Conservation (phyloP, 1,140 invertebrate species). For the Phenacoccus solenopsis region DNA sequence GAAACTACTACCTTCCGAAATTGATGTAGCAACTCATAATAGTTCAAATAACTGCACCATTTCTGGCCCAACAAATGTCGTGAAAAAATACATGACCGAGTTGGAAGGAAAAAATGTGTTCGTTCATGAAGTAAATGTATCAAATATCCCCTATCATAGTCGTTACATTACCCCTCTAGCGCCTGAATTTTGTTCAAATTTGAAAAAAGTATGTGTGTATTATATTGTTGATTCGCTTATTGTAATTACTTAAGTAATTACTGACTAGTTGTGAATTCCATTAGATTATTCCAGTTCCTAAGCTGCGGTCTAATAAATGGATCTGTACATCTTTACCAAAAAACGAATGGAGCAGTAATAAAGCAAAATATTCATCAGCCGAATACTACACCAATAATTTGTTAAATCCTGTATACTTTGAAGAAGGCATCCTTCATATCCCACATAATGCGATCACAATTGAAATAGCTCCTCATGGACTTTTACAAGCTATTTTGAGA, state of each 20-base stretch:
- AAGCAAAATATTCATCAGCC: constrained; percentile 41
- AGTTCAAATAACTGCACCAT: constrained; percentile 47
- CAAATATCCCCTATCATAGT: constrained; percentile 72
- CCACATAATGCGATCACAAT: constrained; percentile 45
- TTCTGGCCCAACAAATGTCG: constrained; percentile 61
- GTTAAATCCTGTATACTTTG: constrained; percentile 42
- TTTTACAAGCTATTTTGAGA: constrained; percentile 45
- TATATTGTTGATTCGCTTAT: background rate
- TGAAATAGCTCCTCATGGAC: constrained; percentile 44
- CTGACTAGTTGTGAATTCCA: background rate
- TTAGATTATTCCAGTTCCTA: constrained; percentile 34
- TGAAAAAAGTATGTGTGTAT: constrained; percentile 35
- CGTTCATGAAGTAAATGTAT: constrained; percentile 64
- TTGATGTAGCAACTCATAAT: constrained; percentile 80
- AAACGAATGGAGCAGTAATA: constrained; percentile 28
- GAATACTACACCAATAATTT: constrained; percentile 59
- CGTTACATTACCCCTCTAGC: constrained; percentile 37
- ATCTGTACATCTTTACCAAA: constrained; percentile 47
- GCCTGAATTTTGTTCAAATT: constrained; percentile 36
- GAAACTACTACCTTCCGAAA: constrained; percentile 37
- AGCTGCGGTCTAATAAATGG: constrained; percentile 42
- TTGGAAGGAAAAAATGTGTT: constrained; percentile 61
- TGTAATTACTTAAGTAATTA: background rate
- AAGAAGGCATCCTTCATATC: constrained; percentile 42
- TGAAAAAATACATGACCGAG: constrained; percentile 52